phyloP scores from a whole-genome alignment of 2,797 vertebrate genomes.

The Centroberyx gerrardi region DNA sequence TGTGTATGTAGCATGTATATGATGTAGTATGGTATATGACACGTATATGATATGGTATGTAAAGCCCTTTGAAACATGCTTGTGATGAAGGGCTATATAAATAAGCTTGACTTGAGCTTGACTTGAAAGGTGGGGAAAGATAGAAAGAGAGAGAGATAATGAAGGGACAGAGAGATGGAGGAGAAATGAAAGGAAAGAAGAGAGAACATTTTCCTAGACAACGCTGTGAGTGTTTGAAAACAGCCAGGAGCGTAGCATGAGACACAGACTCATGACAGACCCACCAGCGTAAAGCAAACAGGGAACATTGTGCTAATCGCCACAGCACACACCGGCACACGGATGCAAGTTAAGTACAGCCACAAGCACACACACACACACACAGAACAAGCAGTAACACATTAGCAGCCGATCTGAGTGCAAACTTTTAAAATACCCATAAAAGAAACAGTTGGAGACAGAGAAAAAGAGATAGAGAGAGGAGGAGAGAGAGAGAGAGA shows the following conservation, averaged over 20 bases:
- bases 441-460: too few relatives aligned
- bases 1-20: too few relatives aligned
- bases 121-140: background rate
- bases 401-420: background rate
- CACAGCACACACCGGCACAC: conserved; percentile 6
- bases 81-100: too few relatives aligned
- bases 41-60: too few relatives aligned
- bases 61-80: too few relatives aligned
- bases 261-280: conserved; percentile 58
- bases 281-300: conserved; percentile 38
- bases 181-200: background rate
- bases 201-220: background rate
- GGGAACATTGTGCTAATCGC: conserved; percentile 42
- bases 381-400: background rate
- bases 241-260: conserved; percentile 35
- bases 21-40: too few relatives aligned
- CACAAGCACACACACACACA: background rate
- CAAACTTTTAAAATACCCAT: background rate
- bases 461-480: background rate
- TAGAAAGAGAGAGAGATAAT: background rate
- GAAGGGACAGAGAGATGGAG: background rate
- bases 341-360: background rate
- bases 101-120: too few relatives aligned
- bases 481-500: too few relatives aligned
- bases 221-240: conserved; percentile 22